Conservation (phyloP, 1,140 invertebrate species). For the Pseudomyrmex sp. region DNA sequence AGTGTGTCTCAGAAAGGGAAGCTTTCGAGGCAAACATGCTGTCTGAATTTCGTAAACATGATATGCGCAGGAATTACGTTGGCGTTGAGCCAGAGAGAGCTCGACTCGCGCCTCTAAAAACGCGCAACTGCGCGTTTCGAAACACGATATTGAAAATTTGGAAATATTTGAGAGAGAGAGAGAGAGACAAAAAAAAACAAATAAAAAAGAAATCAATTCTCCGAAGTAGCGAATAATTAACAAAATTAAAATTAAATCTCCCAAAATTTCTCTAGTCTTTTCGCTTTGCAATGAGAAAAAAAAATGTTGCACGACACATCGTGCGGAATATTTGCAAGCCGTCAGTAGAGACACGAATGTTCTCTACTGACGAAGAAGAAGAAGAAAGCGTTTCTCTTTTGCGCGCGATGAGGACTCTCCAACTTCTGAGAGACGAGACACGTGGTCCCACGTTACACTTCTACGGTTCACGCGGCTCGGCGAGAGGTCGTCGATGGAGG, state of each 20-base stretch:
- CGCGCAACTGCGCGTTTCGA: background rate
- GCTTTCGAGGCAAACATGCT: conserved; percentile 34
- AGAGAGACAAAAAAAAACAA: too few relatives aligned
- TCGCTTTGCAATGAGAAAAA: too few relatives aligned
- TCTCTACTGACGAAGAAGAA: conserved; percentile 23
- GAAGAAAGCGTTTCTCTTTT: conserved; percentile 41
- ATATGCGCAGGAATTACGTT: conserved; percentile 29
- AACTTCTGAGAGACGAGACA: conserved; percentile 37
- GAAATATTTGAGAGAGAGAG: too few relatives aligned
- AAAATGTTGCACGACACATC: background rate
- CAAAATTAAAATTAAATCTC: background rate
- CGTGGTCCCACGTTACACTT: conserved; percentile 78
- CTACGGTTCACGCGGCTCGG: conserved; percentile 61
- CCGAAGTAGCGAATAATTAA: background rate
- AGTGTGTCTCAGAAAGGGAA: background rate
- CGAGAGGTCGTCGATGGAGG: conserved; percentile 41
- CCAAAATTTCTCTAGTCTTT: too few relatives aligned
- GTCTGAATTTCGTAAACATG: conserved; percentile 48
- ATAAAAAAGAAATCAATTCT: background rate
- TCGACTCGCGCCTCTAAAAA: conserved; percentile 17
- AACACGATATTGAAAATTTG: conserved; percentile 20
- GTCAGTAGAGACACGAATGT: background rate
- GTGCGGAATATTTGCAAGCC: background rate
- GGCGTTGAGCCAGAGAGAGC: conserved; percentile 41
- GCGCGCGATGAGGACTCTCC: conserved; percentile 16